These are phyloP conservation scores for Steatornis caripensis DNA, from an alignment of 2,113 vertebrate genomes.

Conservation along the genomic window DNA sequence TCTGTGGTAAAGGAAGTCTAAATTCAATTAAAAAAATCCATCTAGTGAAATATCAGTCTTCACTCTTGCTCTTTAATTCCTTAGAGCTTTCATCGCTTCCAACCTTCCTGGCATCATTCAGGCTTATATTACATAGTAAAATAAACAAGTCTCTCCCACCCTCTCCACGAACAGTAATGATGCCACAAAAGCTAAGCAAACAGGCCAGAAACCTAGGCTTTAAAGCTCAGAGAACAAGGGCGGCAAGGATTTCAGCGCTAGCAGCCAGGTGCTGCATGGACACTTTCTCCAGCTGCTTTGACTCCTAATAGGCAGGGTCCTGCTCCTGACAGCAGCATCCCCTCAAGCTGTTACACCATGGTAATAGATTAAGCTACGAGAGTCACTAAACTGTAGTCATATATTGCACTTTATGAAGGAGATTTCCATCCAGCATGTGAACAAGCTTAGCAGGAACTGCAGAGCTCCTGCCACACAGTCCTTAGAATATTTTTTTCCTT, in stretches of 20 bases:
- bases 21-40: background rate
- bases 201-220: background rate
- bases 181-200: background rate
- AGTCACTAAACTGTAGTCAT: background rate
- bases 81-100: background rate
- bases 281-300: background rate
- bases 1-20: background rate
- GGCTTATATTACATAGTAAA: background rate
- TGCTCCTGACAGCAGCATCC: background rate
- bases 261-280: accelerated
- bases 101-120: background rate
- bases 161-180: background rate
- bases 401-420: background rate
- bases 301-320: background rate
- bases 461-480: background rate
- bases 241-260: background rate
- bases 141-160: background rate
- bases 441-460: background rate
- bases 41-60: background rate
- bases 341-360: background rate
- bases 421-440: background rate
- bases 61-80: background rate
- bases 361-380: background rate
- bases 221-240: background rate
- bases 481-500: background rate